Conservation (phyloP, 1,140 invertebrate genomes). For the Pemphigus obesinymphae region DNA sequence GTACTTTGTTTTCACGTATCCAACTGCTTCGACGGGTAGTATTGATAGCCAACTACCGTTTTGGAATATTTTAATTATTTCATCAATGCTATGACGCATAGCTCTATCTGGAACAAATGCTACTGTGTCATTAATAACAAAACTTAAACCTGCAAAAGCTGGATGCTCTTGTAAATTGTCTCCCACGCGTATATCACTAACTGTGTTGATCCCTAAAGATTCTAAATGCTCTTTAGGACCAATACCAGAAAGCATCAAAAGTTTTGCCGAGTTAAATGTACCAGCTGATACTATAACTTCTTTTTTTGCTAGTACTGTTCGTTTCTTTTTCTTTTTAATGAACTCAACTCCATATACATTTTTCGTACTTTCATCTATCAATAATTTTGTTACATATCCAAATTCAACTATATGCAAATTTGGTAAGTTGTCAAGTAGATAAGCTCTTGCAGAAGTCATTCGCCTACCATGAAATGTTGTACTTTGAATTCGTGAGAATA, state of each 20-base stretch:
- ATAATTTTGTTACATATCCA: slow-evolving; percentile 59
- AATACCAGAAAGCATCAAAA: slow-evolving; percentile 66
- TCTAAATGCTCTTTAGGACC: slow-evolving; percentile 57
- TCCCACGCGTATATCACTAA: slow-evolving; percentile 69
- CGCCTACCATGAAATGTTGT: slow-evolving; percentile 55
- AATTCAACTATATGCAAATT: slow-evolving; percentile 63
- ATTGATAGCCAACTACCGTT: neutral
- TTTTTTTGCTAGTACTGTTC: slow-evolving; percentile 53
- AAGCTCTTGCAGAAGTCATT: slow-evolving; percentile 57
- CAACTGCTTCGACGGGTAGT: no score
- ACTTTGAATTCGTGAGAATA: slow-evolving; percentile 50
- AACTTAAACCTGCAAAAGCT: slow-evolving; percentile 62
- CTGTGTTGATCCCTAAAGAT: slow-evolving; percentile 53
- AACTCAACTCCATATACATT: slow-evolving; percentile 63
- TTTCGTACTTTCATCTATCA: slow-evolving; percentile 66
- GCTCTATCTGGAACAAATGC: slow-evolving; percentile 51
- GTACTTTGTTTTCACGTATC: no score
- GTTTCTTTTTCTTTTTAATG: slow-evolving; percentile 48
- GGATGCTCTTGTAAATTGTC: slow-evolving; percentile 76
- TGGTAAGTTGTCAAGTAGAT: slow-evolving; percentile 54
- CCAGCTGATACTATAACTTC: slow-evolving; percentile 61
- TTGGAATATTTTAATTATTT: slow-evolving; percentile 30
- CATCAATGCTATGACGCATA: slow-evolving; percentile 48
- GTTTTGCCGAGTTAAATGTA: slow-evolving; percentile 58
- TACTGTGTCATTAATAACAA: slow-evolving; percentile 56